Percentiles rank a stretch among this genome's conserved stretches.
Conservation (phyloP, 2,888 invertebrate genomes). For the Eupithecia centaureata region DNA sequence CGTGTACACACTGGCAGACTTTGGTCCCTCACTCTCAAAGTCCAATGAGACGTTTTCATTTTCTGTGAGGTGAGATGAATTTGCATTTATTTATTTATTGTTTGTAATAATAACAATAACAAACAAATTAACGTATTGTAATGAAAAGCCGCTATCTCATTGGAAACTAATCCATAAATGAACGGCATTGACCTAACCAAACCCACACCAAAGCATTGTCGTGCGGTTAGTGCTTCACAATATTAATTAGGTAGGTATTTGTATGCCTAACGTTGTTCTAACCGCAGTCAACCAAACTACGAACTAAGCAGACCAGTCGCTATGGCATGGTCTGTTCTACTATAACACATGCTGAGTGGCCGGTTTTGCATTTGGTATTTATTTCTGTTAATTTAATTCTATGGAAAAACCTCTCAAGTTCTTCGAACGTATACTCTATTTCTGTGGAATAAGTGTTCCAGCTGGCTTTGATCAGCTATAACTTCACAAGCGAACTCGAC, state of each 20-base stretch:
- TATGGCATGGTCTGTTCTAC: neutral
- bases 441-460: neutral
- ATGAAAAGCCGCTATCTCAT: neutral
- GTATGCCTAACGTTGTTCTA: neutral
- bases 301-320: neutral
- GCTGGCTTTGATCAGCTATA: slow-evolving; percentile 6
- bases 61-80: too few relatives aligned
- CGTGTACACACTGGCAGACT: neutral
- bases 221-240: neutral
- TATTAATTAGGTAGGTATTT: neutral
- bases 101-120: too few relatives aligned
- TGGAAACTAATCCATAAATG: neutral
- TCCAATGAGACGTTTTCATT: neutral
- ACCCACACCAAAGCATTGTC: neutral
- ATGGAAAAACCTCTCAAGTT: neutral
- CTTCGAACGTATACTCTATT: neutral
- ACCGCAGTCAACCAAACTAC: neutral
- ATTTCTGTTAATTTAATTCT: neutral
- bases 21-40: neutral
- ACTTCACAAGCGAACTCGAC: slow-evolving; percentile 36
- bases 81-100: too few relatives aligned
- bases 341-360: neutral
- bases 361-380: neutral
- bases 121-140: neutral
- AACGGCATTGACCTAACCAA: neutral